Evolutionary conservation across 2,888 invertebrate species (phyloP).

Genomic region (Agrotis clavis): DNA sequence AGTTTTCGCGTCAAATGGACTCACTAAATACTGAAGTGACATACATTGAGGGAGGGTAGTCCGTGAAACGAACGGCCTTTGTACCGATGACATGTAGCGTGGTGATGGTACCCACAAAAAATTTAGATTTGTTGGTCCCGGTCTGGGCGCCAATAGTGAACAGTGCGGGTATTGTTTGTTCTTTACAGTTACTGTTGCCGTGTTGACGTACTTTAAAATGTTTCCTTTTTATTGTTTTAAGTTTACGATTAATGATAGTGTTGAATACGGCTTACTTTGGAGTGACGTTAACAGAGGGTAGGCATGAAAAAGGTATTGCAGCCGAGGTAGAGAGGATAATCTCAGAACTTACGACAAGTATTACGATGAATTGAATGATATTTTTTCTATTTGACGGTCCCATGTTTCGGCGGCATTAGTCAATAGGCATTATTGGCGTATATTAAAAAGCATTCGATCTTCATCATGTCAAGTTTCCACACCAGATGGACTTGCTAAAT

Average conservation of each 20-base stretch:
- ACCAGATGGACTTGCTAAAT: constrained; percentile 18
- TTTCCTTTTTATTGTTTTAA: neutral
- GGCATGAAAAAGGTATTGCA: neutral
- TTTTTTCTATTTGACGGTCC: neutral
- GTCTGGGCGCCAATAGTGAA: constrained; percentile 38
- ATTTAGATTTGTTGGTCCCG: constrained; percentile 33
- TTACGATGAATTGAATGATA: too few species aligned
- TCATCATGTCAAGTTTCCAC: constrained; percentile 12
- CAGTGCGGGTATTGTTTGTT: constrained; percentile 13
- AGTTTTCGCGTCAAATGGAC: constrained; percentile 46
- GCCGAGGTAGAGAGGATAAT: neutral
- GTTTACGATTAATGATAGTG: neutral
- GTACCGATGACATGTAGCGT: constrained; percentile 36
- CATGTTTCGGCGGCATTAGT: neutral
- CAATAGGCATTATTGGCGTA: neutral
- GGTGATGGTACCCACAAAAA: constrained; percentile 16
- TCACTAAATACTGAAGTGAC: constrained; percentile 49
- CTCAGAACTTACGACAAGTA: neutral
- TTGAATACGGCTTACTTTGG: neutral
- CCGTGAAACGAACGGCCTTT: constrained; percentile 32
- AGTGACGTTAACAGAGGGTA: neutral
- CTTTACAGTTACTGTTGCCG: constrained; percentile 23
- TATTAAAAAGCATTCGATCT: constrained; percentile 24
- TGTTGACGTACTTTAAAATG: constrained; percentile 11
- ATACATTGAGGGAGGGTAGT: constrained; percentile 34